phyloP scores from a whole-genome alignment of 2,797 vertebrate species.

The Cyprinella venusta region DNA sequence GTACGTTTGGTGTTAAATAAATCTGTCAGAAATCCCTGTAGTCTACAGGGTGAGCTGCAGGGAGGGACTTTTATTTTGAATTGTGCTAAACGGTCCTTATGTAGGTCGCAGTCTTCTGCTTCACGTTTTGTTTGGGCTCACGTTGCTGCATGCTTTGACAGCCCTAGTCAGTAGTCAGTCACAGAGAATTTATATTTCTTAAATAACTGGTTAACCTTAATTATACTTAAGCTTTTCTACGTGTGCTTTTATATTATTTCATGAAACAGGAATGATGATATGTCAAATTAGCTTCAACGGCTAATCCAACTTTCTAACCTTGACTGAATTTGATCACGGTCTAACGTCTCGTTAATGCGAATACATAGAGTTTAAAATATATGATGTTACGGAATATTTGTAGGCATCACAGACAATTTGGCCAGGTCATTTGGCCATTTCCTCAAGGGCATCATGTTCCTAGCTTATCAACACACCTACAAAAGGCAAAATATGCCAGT shows the following conservation, averaged over 20 bases:
- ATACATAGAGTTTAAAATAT: neutral
- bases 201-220: neutral
- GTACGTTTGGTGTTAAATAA: neutral
- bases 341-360: neutral
- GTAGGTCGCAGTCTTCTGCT: constrained; percentile 1
- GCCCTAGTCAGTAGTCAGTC: neutral
- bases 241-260: neutral
- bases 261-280: neutral
- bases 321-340: neutral
- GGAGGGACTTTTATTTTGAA: constrained; percentile 40
- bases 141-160: neutral
- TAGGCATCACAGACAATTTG: constrained; percentile 62
- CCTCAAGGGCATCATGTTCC: constrained; percentile 39
- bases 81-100: neutral
- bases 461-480: constrained; percentile 47
- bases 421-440: constrained; percentile 54
- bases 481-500: constrained; percentile 67
- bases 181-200: neutral
- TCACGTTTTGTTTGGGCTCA: constrained; percentile 9
- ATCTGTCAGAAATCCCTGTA: neutral
- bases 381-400: constrained; percentile 71
- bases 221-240: neutral
- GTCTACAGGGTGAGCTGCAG: neutral
- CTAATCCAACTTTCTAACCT: neutral
- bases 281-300: neutral